Evolutionary conservation across 2,797 vertebrate species (phyloP).

Genomic region (Myripristis murdjan): DNA sequence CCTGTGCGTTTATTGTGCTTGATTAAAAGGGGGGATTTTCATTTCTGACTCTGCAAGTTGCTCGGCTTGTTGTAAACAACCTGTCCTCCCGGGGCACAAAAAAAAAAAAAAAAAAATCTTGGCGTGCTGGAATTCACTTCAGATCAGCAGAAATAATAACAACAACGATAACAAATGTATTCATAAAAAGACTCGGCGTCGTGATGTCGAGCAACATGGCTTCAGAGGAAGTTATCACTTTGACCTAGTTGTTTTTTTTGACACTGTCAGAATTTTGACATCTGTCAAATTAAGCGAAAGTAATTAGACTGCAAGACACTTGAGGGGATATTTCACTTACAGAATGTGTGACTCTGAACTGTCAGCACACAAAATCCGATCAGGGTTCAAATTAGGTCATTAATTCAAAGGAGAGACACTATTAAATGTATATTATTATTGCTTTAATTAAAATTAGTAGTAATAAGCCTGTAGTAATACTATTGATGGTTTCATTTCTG

Average conservation of each 20-base stretch:
- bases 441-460: too few species aligned
- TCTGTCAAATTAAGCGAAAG: constrained; percentile 42
- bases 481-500: neutral
- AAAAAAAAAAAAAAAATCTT: constrained; percentile 34
- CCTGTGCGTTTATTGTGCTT: constrained; percentile 16
- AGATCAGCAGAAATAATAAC: neutral
- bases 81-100: constrained; percentile 26
- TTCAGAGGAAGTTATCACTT: constrained; percentile 32
- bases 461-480: too few species aligned
- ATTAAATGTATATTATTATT: too few species aligned
- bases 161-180: neutral
- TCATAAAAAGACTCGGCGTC: constrained; percentile 19
- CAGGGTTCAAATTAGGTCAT: neutral
- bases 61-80: constrained; percentile 38
- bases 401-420: neutral
- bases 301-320: constrained; percentile 18
- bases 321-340: constrained; percentile 1
- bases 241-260: constrained; percentile 22
- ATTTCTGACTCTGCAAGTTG: constrained; percentile 9
- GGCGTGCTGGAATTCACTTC: constrained; percentile 14
- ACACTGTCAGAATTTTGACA: constrained; percentile 30
- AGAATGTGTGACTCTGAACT: neutral
- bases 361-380: constrained; percentile 13
- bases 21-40: constrained; percentile 2
- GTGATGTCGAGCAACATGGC: neutral